Conservation (phyloP, 1,140 invertebrate species). For the Zaprionus davidi region DNA sequence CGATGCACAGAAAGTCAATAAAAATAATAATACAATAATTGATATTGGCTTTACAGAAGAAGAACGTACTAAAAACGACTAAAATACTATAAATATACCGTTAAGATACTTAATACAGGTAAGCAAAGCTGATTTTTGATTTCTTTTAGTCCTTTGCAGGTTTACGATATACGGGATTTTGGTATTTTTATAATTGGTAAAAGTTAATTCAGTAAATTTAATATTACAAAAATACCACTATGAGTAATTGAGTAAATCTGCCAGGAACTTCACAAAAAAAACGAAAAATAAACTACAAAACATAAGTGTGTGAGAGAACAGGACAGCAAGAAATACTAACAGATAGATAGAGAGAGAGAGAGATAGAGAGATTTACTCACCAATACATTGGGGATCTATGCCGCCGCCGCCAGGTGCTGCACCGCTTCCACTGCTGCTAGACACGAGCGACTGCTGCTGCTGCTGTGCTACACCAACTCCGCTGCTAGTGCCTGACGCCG, state of each 20-base stretch:
- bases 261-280: background rate
- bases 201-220: too few relatives aligned
- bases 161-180: background rate
- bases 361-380: conserved; percentile 42
- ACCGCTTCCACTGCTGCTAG: conserved; percentile 44
- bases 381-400: conserved; percentile 62
- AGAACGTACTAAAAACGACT: conserved; percentile 8
- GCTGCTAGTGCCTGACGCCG: conserved; percentile 24
- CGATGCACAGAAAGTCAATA: background rate
- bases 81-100: background rate
- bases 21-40: background rate
- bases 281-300: background rate
- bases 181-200: too few relatives aligned
- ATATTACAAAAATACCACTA: background rate
- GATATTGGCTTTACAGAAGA: background rate
- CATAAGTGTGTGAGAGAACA: background rate
- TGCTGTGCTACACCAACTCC: conserved; percentile 19
- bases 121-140: background rate
- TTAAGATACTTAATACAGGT: background rate
- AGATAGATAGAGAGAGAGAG: background rate
- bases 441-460: conserved; percentile 36
- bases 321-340: background rate
- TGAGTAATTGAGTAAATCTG: background rate
- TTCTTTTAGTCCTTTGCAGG: background rate
- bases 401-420: conserved; percentile 28